phyloP scores from a whole-genome alignment of 2,888 invertebrate genomes.

The Brachyopa scutellaris region DNA sequence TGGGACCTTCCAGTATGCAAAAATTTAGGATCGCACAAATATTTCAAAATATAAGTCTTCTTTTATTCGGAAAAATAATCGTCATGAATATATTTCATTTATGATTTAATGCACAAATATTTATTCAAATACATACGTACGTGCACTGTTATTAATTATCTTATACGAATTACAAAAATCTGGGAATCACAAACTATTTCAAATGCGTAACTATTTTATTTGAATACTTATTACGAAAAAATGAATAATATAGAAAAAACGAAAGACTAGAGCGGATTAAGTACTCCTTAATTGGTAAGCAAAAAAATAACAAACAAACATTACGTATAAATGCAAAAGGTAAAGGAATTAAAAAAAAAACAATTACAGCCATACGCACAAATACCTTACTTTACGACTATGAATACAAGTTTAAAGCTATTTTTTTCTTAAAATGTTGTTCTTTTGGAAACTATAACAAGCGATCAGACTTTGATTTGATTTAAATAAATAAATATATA shows the following conservation, averaged over 20 bases:
- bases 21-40: too few relatives aligned
- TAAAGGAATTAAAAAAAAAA: not conserved
- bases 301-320: not conserved
- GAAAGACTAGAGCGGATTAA: constrained; percentile 28
- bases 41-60: too few relatives aligned
- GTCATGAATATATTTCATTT: constrained; percentile 40
- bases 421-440: constrained; percentile 52
- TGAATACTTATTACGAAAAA: not conserved
- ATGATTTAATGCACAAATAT: constrained; percentile 34
- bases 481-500: constrained; percentile 51
- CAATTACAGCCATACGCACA: constrained; percentile 51
- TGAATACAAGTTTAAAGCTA: constrained; percentile 62
- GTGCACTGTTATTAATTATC: constrained; percentile 22
- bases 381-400: constrained; percentile 50
- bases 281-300: not conserved
- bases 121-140: constrained; percentile 26
- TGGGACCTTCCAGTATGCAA: too few relatives aligned
- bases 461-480: constrained; percentile 71
- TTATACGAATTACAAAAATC: constrained; percentile 27
- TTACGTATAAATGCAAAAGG: constrained; percentile 8
- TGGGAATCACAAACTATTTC: constrained; percentile 8
- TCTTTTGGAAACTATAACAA: constrained; percentile 69
- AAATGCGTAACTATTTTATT: not conserved
- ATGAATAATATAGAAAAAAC: not conserved
- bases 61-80: constrained; percentile 58